Percentiles rank a stretch among this genome's conserved stretches.
phyloP scores from a whole-genome alignment of 2,888 invertebrate genomes.

The Euplagia quadripunctaria region DNA sequence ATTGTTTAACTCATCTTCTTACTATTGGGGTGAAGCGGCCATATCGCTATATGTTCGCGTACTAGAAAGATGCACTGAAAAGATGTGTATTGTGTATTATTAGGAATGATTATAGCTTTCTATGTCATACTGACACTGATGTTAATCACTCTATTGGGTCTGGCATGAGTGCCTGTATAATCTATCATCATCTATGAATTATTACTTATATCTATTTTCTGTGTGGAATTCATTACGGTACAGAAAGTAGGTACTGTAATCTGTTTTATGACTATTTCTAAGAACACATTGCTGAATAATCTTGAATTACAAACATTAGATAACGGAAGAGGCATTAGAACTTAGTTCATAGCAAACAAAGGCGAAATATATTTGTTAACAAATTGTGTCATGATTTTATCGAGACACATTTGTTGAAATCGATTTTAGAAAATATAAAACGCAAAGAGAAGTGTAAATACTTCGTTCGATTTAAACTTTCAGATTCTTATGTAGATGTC shows the following conservation, averaged over 20 bases:
- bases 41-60: conserved; percentile 44
- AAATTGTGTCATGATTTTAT: not conserved
- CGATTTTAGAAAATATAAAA: not conserved
- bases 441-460: not conserved
- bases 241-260: not conserved
- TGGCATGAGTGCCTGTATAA: not conserved
- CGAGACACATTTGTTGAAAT: not conserved
- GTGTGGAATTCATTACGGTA: not conserved
- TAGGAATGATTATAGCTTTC: conserved; percentile 11
- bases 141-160: conserved; percentile 14
- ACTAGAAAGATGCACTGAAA: conserved; percentile 53
- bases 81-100: conserved; percentile 40
- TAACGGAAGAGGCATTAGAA: not conserved
- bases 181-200: not conserved
- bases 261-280: not conserved
- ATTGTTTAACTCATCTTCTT: conserved; percentile 68
- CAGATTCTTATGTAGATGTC: not conserved
- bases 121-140: conserved; percentile 22
- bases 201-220: not conserved
- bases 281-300: not conserved
- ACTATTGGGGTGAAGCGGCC: conserved; percentile 49
- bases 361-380: not conserved
- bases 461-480: not conserved
- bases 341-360: not conserved
- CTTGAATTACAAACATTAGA: not conserved